Conservation (phyloP, 1,140 invertebrate genomes). For the Sarcophaga bullata region DNA sequence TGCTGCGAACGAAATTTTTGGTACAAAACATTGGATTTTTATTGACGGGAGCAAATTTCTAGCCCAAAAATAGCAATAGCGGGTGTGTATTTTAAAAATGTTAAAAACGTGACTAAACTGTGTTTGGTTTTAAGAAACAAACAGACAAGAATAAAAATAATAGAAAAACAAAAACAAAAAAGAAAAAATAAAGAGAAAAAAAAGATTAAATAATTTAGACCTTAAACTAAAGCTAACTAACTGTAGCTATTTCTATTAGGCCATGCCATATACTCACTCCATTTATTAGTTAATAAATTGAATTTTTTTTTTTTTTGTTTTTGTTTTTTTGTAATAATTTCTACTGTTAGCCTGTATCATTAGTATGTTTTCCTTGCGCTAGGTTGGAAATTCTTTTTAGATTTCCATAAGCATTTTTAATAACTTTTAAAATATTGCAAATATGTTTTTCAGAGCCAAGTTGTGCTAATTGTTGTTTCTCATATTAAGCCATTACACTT, state of each 20-base stretch:
- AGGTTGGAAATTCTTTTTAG: conserved; percentile 13
- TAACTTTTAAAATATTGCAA: conserved; percentile 34
- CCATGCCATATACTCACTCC: not conserved
- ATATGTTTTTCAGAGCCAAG: conserved; percentile 24
- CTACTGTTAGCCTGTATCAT: not conserved
- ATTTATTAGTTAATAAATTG: not conserved
- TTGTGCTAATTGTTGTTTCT: conserved; percentile 29
- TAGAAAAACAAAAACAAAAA: not conserved
- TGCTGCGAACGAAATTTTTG: no score
- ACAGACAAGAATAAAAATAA: not conserved
- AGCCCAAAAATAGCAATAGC: conserved; percentile 43
- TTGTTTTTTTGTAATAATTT: no score
- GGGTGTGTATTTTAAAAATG: conserved; percentile 42
- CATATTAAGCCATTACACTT: conserved; percentile 38
- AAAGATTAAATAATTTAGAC: not conserved
- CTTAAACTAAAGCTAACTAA: not conserved
- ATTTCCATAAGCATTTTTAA: conserved; percentile 19
- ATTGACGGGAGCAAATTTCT: conserved; percentile 35
- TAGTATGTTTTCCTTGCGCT: not conserved
- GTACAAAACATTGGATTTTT: not conserved
- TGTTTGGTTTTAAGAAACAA: not conserved
- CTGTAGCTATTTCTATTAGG: not conserved
- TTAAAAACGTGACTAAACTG: conserved; percentile 46
- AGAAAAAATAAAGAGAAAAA: not conserved
- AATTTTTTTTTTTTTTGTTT: no score